Conservation (phyloP, 64 coral and sea anemone species). For the Hydrozoanthus tunicans region DNA sequence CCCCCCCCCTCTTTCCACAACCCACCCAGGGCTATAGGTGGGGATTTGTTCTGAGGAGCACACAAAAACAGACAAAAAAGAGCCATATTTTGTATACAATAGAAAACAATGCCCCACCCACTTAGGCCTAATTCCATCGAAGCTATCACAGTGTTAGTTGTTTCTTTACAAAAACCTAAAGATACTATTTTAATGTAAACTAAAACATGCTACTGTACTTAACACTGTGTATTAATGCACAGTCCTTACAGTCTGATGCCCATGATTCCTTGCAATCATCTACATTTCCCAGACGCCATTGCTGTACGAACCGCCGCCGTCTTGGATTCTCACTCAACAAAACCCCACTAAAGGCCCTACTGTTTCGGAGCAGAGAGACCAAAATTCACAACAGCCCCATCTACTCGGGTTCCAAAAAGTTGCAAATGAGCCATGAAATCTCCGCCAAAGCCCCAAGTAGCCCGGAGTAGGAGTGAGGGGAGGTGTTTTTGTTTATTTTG, state of each 20-base stretch:
- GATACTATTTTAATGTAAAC: conserved; percentile 59
- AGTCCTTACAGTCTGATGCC: conserved; percentile 27
- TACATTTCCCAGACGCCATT: conserved; percentile 28
- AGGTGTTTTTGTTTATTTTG: no score
- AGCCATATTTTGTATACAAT: conserved; percentile 46
- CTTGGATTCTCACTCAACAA: conserved; percentile 8
- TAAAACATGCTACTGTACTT: conserved; percentile 57
- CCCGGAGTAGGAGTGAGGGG: no score
- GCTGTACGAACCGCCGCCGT: background rate
- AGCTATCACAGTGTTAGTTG: conserved; percentile 55
- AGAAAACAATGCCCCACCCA: conserved; percentile 57
- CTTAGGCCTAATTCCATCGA: conserved; percentile 53
- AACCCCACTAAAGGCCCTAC: background rate
- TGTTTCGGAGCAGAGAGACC: background rate
- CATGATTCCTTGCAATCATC: conserved; percentile 41
- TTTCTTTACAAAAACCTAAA: conserved; percentile 62
- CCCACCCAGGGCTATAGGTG: background rate
- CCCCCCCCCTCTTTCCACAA: conserved; percentile 5
- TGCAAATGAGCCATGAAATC: background rate
- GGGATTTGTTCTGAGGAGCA: background rate
- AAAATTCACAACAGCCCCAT: background rate
- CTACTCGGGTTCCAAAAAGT: background rate
- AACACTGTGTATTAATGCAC: conserved; percentile 35
- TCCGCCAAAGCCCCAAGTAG: background rate
- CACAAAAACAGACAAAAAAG: conserved; percentile 50